These are phyloP conservation scores for Bembecia ichneumoniformis DNA, from an alignment of 2,888 invertebrate species.

Conservation along the genomic window DNA sequence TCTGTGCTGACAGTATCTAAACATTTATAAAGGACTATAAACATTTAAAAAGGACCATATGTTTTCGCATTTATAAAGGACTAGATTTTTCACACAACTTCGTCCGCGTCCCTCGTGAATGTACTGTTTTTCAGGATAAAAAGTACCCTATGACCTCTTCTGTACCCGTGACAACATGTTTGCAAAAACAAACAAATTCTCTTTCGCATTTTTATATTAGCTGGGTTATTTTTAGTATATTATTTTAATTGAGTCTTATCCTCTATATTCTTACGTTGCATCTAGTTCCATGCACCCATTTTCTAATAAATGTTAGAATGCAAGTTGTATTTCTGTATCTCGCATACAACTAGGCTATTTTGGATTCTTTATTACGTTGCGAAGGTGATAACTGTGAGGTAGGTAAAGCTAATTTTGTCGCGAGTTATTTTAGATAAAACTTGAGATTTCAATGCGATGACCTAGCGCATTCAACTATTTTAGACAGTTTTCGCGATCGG, in stretches of 20 bases:
- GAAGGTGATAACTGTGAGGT: constrained; percentile 62
- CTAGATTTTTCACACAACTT: too few relatives aligned
- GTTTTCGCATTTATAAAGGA: too few relatives aligned
- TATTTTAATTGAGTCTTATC: constrained; percentile 14
- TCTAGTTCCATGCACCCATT: constrained; percentile 29
- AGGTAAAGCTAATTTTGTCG: constrained; percentile 54
- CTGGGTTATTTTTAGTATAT: constrained; percentile 8
- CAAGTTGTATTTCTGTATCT: constrained; percentile 46
- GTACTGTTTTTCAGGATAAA: too few relatives aligned
- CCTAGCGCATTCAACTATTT: constrained; percentile 1
- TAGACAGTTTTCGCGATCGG: not conserved
- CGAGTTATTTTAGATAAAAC: constrained; percentile 50
- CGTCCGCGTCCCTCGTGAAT: too few relatives aligned
- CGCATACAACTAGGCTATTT: constrained; percentile 50
- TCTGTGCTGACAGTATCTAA: too few relatives aligned
- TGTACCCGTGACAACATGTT: too few relatives aligned
- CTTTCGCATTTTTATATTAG: constrained; percentile 15
- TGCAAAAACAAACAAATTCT: too few relatives aligned
- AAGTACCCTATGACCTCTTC: too few relatives aligned
- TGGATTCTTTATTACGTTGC: constrained; percentile 47
- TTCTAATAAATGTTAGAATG: constrained; percentile 36
- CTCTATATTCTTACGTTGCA: constrained; percentile 21
- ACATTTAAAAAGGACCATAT: too few relatives aligned
- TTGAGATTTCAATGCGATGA: constrained; percentile 50
- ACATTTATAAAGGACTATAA: too few relatives aligned